Conservation (phyloP, 2,797 vertebrate species). For the Gymnoscopelus braueri region DNA sequence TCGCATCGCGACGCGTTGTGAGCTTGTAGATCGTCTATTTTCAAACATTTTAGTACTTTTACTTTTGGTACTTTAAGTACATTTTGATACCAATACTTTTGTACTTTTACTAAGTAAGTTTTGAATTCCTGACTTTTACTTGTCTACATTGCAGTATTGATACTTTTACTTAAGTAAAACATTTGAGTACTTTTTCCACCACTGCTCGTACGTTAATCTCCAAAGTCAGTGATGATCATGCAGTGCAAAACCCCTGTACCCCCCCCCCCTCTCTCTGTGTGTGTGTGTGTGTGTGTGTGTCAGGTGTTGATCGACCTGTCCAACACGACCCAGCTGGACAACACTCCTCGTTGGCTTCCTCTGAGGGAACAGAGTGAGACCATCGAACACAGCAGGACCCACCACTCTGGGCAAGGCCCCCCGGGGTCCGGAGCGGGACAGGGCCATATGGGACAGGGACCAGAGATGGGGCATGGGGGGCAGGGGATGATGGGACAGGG, state of each 20-base stretch:
- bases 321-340: conserved; percentile 91
- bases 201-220: too few relatives aligned
- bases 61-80: too few relatives aligned
- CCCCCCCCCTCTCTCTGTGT: conserved; percentile 9
- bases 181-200: too few relatives aligned
- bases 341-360: conserved; percentile 93
- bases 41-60: too few relatives aligned
- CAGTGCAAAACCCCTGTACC: not conserved
- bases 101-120: too few relatives aligned
- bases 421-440: conserved; percentile 69
- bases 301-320: conserved; percentile 97
- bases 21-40: too few relatives aligned
- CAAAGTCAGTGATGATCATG: not conserved
- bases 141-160: too few relatives aligned
- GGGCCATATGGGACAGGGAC: conserved; percentile 45
- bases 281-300: conserved; percentile 7
- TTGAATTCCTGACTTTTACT: too few relatives aligned
- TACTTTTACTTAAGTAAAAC: too few relatives aligned
- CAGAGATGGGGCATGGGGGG: conserved; percentile 19
- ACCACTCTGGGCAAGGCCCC: conserved; percentile 84
- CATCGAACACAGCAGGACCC: conserved; percentile 89
- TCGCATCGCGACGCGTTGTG: too few relatives aligned
- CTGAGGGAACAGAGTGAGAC: conserved; percentile 96
- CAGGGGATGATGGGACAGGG: too few relatives aligned
- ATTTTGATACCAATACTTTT: too few relatives aligned